Percentiles rank a stretch among this genome's conserved stretches.
Conservation (phyloP, 2,888 invertebrate genomes). For the Metalampra italica region DNA sequence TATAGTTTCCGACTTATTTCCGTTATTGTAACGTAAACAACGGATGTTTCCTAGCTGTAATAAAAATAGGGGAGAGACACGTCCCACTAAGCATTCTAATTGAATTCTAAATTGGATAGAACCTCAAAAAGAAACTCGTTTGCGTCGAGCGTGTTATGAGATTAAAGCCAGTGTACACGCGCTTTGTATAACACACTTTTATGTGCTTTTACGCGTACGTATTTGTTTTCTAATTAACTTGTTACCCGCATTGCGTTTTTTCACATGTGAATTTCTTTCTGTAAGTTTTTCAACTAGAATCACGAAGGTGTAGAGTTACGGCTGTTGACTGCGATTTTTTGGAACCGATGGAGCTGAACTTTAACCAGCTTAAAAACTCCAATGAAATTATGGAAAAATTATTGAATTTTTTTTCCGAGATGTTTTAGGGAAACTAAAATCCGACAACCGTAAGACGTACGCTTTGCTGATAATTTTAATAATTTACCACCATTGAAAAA, state of each 20-base stretch:
- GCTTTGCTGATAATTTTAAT: no score
- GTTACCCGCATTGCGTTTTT: conserved; percentile 16
- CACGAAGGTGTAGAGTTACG: no score
- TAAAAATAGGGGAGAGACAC: conserved; percentile 1
- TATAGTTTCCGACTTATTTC: neutral
- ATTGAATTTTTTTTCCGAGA: no score
- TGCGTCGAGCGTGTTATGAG: conserved; percentile 36
- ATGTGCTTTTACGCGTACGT: conserved; percentile 20
- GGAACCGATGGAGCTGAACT: no score
- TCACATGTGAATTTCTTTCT: neutral
- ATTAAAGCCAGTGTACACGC: conserved; percentile 27
- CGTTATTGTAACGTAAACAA: neutral
- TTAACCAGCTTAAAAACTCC: no score
- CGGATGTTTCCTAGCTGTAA: neutral
- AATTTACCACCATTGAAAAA: no score
- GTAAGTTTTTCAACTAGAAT: no score
- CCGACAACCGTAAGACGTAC: no score
- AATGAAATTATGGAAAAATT: no score
- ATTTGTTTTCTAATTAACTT: conserved; percentile 25
- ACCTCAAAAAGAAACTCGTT: conserved; percentile 43
- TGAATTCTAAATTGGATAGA: conserved; percentile 40
- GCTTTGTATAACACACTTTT: conserved; percentile 21
- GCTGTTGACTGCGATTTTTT: no score
- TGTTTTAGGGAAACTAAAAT: no score
- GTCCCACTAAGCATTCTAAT: conserved; percentile 30